Percentiles rank a stretch among this genome's conserved stretches.
Conservation (phyloP, 2,888 invertebrate species). For the Lasius fuliginosus region DNA sequence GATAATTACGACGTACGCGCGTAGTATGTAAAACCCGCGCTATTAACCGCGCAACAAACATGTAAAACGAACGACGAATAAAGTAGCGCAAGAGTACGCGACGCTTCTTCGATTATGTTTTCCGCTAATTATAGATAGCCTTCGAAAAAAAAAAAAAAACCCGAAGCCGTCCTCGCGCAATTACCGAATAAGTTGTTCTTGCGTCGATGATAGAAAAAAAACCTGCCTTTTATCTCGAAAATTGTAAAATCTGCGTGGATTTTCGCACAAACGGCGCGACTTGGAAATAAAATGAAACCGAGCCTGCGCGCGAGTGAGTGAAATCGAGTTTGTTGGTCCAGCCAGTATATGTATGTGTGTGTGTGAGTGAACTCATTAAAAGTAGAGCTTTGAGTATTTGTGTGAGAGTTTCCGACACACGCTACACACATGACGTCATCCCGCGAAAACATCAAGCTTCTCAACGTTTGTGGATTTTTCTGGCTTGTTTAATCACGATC, state of each 20-base stretch:
- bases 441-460: slow-evolving; percentile 6
- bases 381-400: slow-evolving; percentile 32
- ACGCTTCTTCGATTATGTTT: slow-evolving; percentile 29
- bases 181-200: neutral
- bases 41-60: slow-evolving; percentile 3
- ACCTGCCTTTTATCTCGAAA: neutral
- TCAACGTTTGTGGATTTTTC: slow-evolving; percentile 36
- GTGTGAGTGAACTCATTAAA: slow-evolving; percentile 40
- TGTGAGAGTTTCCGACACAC: neutral
- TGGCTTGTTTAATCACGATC: slow-evolving; percentile 20
- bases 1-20: neutral
- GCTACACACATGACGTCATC: slow-evolving; percentile 27
- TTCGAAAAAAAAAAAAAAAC: slow-evolving; percentile 11
- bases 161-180: slow-evolving; percentile 7
- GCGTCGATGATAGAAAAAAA: neutral
- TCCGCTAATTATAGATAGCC: slow-evolving; percentile 34
- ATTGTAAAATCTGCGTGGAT: neutral
- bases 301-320: neutral
- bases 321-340: slow-evolving; percentile 30
- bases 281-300: slow-evolving; percentile 27
- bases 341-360: neutral
- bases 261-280: neutral
- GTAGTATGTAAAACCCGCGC: neutral
- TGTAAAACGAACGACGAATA: slow-evolving; percentile 22
- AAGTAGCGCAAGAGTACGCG: slow-evolving; percentile 9